A percentile compares a stretch with the other conserved stretches of the same genome.
phyloP scores from a whole-genome alignment of 2,113 vertebrate species.

The Hassar affinis region DNA sequence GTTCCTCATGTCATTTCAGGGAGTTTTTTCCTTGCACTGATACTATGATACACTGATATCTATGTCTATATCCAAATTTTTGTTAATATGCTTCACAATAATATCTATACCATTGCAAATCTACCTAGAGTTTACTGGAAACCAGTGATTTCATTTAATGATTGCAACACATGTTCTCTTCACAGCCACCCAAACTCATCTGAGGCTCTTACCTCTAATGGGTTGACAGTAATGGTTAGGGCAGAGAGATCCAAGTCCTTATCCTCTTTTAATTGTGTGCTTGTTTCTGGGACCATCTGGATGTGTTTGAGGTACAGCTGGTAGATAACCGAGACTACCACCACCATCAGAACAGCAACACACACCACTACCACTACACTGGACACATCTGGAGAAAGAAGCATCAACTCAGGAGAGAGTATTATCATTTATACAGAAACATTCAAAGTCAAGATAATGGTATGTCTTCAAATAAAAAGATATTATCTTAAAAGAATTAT shows the following conservation, averaged over 20 bases:
- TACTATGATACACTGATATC: not conserved
- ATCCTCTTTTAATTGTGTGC: slow-evolving; percentile 76
- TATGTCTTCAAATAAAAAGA: not conserved
- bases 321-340: slow-evolving; percentile 84
- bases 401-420: not conserved
- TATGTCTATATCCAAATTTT: not conserved
- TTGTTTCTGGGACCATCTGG: slow-evolving; percentile 70
- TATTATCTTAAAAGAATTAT: not conserved
- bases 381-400: slow-evolving; percentile 76
- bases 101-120: not conserved
- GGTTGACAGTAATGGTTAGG: slow-evolving; percentile 92
- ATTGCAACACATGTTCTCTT: not conserved
- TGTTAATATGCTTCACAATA: not conserved
- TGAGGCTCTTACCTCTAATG: slow-evolving; percentile 87
- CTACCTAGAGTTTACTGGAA: not conserved
- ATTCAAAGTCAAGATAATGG: too few relatives aligned
- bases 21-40: not conserved
- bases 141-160: not conserved
- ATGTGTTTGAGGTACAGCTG: slow-evolving; percentile 80
- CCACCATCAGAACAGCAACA: slow-evolving; percentile 82
- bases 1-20: not conserved
- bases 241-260: slow-evolving; percentile 88
- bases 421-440: not conserved
- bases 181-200: not conserved
- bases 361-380: slow-evolving; percentile 84